A percentile compares a stretch with the other conserved stretches of the same genome.
Evolutionary conservation across 2,888 invertebrate genomes (phyloP).

Genomic region (Agriopis marginaria): DNA sequence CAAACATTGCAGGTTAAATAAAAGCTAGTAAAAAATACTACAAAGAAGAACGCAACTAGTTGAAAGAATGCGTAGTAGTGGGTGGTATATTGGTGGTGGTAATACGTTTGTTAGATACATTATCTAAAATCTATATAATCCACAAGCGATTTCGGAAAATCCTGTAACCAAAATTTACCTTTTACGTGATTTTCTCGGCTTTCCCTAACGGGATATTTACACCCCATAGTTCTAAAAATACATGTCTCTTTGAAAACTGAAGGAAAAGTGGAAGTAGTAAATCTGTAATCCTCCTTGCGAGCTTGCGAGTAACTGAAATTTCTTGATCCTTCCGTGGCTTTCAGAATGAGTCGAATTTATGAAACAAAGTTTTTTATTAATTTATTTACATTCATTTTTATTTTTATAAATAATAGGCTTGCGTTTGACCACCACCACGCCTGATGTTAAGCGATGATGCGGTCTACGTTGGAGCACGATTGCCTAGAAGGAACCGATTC

Average conservation of each 20-base stretch:
- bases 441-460: too few relatives aligned
- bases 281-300: conserved; percentile 29
- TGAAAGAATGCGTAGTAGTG: neutral
- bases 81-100: neutral
- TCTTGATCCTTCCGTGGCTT: conserved; percentile 17
- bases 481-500: too few relatives aligned
- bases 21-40: too few relatives aligned
- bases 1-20: too few relatives aligned
- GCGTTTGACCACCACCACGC: too few relatives aligned
- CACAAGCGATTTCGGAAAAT: conserved; percentile 2
- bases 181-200: conserved; percentile 26
- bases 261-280: conserved; percentile 27
- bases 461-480: too few relatives aligned
- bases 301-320: conserved; percentile 17
- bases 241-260: conserved; percentile 27
- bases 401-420: too few relatives aligned
- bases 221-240: conserved; percentile 17
- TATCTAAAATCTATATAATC: neutral
- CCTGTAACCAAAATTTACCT: conserved; percentile 7
- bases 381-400: too few relatives aligned
- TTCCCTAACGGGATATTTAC: conserved; percentile 13
- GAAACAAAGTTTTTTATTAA: too few relatives aligned
- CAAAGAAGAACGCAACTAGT: neutral
- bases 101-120: neutral
- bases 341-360: conserved; percentile 13